These are phyloP conservation scores for Tridacna crocea DNA, from an alignment of 2,888 invertebrate species.

Conservation along the genomic window DNA sequence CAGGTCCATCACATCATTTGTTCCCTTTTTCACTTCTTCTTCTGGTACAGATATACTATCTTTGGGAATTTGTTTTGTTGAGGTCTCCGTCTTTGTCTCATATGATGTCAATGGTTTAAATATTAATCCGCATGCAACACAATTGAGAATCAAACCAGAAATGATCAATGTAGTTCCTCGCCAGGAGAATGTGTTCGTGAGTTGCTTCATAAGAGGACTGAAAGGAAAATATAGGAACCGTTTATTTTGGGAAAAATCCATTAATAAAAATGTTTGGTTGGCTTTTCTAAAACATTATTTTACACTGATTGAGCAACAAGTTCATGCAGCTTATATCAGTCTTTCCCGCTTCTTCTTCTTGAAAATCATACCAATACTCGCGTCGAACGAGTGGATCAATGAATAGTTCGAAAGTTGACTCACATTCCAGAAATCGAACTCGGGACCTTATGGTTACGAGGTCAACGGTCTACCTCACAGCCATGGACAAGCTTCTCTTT, in stretches of 20 bases:
- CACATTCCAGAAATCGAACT: no score
- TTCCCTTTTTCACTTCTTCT: neutral
- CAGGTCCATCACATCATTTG: neutral
- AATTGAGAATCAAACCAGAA: slow-evolving; percentile 92
- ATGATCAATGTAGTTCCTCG: slow-evolving; percentile 94
- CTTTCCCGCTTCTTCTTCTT: neutral
- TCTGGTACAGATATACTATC: neutral
- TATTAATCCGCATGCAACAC: slow-evolving; percentile 90
- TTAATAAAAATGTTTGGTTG: slow-evolving; percentile 86
- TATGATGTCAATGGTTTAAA: slow-evolving; percentile 16
- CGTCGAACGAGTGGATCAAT: neutral
- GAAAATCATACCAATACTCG: neutral
- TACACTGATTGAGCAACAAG: no score
- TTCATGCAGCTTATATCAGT: neutral
- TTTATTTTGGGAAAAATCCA: no score
- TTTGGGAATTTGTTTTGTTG: neutral
- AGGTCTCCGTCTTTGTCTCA: neutral
- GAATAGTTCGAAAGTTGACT: no score
- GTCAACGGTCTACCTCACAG: no score
- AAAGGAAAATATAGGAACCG: slow-evolving; percentile 84
- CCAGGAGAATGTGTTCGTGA: slow-evolving; percentile 91
- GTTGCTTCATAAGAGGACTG: slow-evolving; percentile 86
- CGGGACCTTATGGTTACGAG: no score
- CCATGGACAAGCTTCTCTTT: no score
- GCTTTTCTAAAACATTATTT: neutral